phyloP scores from a whole-genome alignment of 2,113 vertebrate genomes.

The Corythornis vintsioides region DNA sequence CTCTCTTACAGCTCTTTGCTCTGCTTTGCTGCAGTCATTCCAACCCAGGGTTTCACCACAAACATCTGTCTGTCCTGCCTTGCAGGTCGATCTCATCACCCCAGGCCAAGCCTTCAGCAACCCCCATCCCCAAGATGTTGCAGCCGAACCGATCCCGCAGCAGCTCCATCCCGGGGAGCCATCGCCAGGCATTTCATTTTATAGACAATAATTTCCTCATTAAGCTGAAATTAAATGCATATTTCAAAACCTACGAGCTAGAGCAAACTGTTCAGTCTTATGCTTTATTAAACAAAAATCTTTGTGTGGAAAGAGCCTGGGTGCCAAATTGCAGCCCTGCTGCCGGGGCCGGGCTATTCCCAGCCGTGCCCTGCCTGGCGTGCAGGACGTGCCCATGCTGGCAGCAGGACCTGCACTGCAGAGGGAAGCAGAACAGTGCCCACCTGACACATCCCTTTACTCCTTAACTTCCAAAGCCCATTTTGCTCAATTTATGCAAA shows the following conservation, averaged over 20 bases:
- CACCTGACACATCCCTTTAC: neutral
- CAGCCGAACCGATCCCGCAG: neutral
- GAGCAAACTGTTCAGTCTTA: constrained; percentile 42
- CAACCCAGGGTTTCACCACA: neutral
- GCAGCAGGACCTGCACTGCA: neutral
- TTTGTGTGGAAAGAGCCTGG: neutral
- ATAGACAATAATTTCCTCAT: constrained; percentile 40
- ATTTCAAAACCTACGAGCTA: constrained; percentile 59
- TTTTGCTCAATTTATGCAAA: neutral
- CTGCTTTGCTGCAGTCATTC: neutral
- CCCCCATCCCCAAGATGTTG: neutral
- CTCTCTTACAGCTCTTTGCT: neutral
- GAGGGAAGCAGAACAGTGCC: neutral
- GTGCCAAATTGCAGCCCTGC: constrained; percentile 40
- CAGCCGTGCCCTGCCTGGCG: neutral
- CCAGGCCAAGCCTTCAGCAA: neutral
- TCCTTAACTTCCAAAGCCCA: neutral
- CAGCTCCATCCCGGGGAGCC: neutral
- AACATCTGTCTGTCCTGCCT: neutral
- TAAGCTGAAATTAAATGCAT: constrained; percentile 67
- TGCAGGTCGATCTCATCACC: neutral
- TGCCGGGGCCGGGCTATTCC: neutral
- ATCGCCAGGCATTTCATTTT: constrained; percentile 9
- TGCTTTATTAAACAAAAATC: constrained; percentile 46
- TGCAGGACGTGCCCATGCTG: neutral